Base-by-base conservation (phyloP, 1,140 invertebrate species). In the Ips typographus region DNA sequence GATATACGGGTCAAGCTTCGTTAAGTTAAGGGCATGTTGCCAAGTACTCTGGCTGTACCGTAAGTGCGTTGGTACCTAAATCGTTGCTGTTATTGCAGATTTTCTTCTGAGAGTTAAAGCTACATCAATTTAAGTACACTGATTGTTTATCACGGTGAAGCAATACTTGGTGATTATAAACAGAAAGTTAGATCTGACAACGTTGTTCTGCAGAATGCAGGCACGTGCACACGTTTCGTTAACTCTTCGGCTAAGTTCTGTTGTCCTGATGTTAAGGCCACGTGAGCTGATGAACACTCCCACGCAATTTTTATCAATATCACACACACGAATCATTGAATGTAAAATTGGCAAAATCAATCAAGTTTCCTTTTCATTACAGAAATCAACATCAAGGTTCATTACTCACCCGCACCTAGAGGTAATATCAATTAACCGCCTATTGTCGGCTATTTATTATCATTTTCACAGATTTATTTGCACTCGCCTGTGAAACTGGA, bases 261-360 rank as follows among this genome's bases (percentile, higher is more conserved):
- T 3, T 49, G 1, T 49, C 44, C 44, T 49, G 44, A 49, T 49
- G 22, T 49, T 8, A 49, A 49, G 44, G 44, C 44, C 44, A 49
- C 44, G 44, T 49, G 44, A 49, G 44, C 44, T 49, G 44, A 8
- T 8, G 44, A 8, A 49, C 44, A 49, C 44, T 49, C 44, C 44
- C 44, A 49, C 44, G 7, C 44, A 49, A 49, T 49, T 49, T 22
- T 49, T 49, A 49, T 2, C 22, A 22, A 44, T 44, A 5, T 44
- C 43, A 44, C 8, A 44, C 4, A 44, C 4, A 49, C 44, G 3
- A 49, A 2, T 8, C 22, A 47, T 49, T 49, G 44, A 49, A 8
- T 2, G 44, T 22, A 49, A 3, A 49, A 49, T 2, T 49, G 6
- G 22, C 44, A 49, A 8, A 22, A 8, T 49, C 44, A 49, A 3